Conservation (phyloP, 2,797 vertebrate species). For the Enteromius treurensis region DNA sequence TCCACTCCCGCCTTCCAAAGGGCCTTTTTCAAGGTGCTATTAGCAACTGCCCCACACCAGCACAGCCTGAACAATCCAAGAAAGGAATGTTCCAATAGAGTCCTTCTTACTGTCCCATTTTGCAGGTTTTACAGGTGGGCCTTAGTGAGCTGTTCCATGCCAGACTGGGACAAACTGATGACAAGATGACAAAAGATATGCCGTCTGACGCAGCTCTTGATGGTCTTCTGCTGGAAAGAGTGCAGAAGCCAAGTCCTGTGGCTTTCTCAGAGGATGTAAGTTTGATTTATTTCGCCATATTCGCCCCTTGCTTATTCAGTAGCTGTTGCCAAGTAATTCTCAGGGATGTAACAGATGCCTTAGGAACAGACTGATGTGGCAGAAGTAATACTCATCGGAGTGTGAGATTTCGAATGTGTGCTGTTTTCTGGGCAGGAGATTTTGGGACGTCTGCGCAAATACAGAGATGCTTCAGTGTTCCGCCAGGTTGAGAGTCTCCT, state of each 20-base stretch:
- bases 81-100: neutral
- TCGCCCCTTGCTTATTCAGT: neutral
- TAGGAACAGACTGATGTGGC: neutral
- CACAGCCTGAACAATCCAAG: neutral
- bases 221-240: slow-evolving; percentile 69
- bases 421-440: slow-evolving; percentile 62
- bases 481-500: slow-evolving; percentile 70
- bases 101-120: slow-evolving; percentile 2
- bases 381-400: slow-evolving; percentile 1
- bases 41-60: neutral
- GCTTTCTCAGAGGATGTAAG: slow-evolving; percentile 75
- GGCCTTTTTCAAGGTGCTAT: slow-evolving; percentile 84
- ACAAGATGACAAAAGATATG: slow-evolving; percentile 44
- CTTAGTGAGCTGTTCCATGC: slow-evolving; percentile 79
- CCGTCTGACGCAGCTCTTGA: slow-evolving; percentile 39
- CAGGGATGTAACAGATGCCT: neutral
- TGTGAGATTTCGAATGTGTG: slow-evolving; percentile 21
- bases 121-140: slow-evolving; percentile 79
- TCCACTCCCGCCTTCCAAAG: slow-evolving; percentile 77
- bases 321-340: slow-evolving; percentile 32
- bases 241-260: slow-evolving; percentile 57
- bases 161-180: slow-evolving; percentile 49
- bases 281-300: slow-evolving; percentile 42
- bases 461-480: slow-evolving; percentile 66
- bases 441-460: slow-evolving; percentile 64